Percentiles rank a stretch among this genome's conserved stretches.
These are phyloP conservation scores for Apocrypta bakeri DNA, from an alignment of 1,140 invertebrate genomes.

Conservation along the genomic window DNA sequence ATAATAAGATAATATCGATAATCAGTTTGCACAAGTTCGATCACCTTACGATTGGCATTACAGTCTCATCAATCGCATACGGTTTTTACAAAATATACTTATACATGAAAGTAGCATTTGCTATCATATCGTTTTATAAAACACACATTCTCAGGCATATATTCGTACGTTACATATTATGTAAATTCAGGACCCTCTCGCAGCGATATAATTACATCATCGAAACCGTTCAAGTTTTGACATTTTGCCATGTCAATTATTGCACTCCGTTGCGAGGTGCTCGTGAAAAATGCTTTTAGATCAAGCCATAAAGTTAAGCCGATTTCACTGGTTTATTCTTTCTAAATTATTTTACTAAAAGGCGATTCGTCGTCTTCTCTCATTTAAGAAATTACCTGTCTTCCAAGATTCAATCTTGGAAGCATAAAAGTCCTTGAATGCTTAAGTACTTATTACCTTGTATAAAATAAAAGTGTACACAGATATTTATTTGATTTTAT, in stretches of 20 bases:
- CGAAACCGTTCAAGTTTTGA: conserved; percentile 32
- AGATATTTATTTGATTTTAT: not conserved
- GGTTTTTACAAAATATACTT: conserved; percentile 31
- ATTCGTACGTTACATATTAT: not conserved
- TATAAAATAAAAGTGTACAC: conserved; percentile 27
- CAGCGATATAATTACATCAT: not conserved
- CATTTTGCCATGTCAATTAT: conserved; percentile 19
- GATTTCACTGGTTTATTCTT: not conserved
- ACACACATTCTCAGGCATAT: not conserved
- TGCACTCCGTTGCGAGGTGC: conserved; percentile 40
- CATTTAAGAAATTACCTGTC: not conserved
- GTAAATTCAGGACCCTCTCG: not conserved
- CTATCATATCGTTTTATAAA: conserved; percentile 1
- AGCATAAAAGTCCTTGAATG: conserved; percentile 2
- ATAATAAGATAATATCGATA: conserved; percentile 26
- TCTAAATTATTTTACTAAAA: not conserved
- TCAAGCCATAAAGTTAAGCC: conserved; percentile 31
- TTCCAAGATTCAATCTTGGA: conserved; percentile 2
- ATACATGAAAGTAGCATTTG: not conserved
- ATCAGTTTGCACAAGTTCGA: not conserved
- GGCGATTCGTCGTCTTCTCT: not conserved
- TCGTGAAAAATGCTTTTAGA: conserved; percentile 29
- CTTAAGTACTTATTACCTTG: conserved; percentile 8
- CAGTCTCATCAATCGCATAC: conserved; percentile 13
- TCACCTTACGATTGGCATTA: not conserved